A percentile compares a stretch with the other conserved stretches of the same genome.
phyloP scores from a whole-genome alignment of 2,888 invertebrate species.

The Lissocephala sabroskyi region DNA sequence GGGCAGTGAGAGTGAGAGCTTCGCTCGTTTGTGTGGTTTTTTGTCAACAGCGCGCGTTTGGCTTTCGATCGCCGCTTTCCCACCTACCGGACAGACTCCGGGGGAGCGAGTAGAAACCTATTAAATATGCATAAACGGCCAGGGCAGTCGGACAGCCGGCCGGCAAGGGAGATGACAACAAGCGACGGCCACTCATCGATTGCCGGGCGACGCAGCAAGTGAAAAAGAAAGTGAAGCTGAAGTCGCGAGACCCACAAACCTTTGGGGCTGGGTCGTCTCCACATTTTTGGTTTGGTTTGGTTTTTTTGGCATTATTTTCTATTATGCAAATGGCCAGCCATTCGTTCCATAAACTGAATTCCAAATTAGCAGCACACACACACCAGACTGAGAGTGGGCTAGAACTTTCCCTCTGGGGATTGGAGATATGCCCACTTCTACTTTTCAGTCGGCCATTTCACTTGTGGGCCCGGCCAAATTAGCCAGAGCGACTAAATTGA shows the following conservation, averaged over 20 bases:
- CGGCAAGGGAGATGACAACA: slow-evolving; percentile 8
- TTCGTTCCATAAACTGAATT: too few relatives aligned
- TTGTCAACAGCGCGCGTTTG: neutral
- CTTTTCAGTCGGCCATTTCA: slow-evolving; percentile 33
- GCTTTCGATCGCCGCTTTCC: too few relatives aligned
- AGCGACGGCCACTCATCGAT: slow-evolving; percentile 23
- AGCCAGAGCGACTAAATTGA: slow-evolving; percentile 44
- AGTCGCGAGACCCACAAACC: too few relatives aligned
- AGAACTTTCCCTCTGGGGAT: slow-evolving; percentile 46
- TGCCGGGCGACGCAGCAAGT: slow-evolving; percentile 22
- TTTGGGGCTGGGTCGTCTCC: too few relatives aligned
- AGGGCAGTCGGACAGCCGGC: slow-evolving; percentile 3
- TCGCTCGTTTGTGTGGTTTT: neutral
- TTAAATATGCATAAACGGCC: slow-evolving; percentile 27
- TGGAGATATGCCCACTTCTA: slow-evolving; percentile 11
- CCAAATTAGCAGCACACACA: too few relatives aligned
- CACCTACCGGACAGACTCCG: too few relatives aligned
- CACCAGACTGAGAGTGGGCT: slow-evolving; percentile 4
- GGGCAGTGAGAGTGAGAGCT: too few relatives aligned
- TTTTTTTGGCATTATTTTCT: slow-evolving; percentile 18
- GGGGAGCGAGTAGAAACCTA: slow-evolving; percentile 14
- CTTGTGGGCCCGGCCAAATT: slow-evolving; percentile 22
- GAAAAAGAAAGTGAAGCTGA: slow-evolving; percentile 53
- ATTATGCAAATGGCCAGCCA: slow-evolving; percentile 38
- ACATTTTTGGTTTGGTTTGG: too few relatives aligned